Conservation (phyloP, 2,113 vertebrate species). For the Xenus cinereus region DNA sequence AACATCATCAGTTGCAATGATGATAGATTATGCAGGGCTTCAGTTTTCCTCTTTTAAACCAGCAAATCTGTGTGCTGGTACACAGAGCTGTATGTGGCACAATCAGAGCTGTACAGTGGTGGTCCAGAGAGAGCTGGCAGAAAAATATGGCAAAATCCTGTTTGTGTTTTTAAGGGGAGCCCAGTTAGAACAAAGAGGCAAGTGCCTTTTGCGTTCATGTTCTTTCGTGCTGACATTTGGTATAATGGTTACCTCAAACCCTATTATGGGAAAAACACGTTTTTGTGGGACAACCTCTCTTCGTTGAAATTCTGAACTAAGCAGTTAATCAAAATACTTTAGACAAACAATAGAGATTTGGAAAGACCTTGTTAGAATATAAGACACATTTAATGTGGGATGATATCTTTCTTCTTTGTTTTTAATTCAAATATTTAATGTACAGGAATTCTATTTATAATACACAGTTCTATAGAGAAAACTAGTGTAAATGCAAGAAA, state of each 20-base stretch:
- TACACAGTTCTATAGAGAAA: not conserved
- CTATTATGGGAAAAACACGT: accelerated
- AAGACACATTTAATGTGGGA: not conserved
- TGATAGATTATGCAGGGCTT: not conserved
- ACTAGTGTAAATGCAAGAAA: not conserved
- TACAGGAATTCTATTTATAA: not conserved
- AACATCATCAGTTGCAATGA: not conserved
- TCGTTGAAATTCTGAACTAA: not conserved
- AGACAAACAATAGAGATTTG: not conserved
- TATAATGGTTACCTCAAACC: not conserved
- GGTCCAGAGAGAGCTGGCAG: not conserved
- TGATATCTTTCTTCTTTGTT: not conserved
- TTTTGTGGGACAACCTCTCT: not conserved
- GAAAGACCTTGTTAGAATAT: not conserved
- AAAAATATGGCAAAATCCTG: not conserved
- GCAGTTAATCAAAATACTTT: not conserved
- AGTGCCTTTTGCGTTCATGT: not conserved
- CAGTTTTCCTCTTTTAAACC: not conserved
- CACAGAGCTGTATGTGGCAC: not conserved
- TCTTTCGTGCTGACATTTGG: not conserved
- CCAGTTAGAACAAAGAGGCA: not conserved
- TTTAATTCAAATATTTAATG: not conserved
- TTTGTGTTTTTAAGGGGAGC: not conserved
- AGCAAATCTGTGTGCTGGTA: not conserved
- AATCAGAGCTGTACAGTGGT: not conserved